phyloP scores from a whole-genome alignment of 2,113 vertebrate species.

The Tragelaphus scriptus region DNA sequence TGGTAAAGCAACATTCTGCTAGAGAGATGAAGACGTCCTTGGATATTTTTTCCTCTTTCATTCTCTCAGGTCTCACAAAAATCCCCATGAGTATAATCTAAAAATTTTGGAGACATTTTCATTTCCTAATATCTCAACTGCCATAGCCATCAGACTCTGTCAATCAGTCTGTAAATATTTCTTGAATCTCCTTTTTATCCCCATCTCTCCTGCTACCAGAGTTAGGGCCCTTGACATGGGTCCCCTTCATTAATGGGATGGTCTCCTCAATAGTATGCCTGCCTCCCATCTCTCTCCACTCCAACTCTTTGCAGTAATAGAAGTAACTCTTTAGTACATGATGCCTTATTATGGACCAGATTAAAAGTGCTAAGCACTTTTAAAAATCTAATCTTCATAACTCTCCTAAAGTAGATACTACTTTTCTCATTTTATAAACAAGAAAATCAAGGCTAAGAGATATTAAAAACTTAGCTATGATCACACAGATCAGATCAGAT shows the following conservation, averaged over 20 bases:
- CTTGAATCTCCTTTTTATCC: background rate
- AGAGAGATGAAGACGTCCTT: background rate
- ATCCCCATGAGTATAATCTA: background rate
- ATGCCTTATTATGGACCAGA: background rate
- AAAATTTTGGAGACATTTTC: background rate
- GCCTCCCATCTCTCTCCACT: background rate
- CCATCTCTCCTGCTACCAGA: background rate
- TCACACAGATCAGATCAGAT: background rate
- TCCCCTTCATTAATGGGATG: too few relatives aligned
- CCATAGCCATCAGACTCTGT: background rate
- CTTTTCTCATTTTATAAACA: background rate
- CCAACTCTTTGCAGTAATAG: background rate
- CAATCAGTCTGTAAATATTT: background rate
- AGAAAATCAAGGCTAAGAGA: background rate
- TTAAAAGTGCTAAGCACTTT: background rate
- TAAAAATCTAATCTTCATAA: background rate
- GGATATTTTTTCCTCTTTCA: background rate
- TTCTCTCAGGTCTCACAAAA: background rate
- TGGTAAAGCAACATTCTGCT: background rate
- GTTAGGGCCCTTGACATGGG: background rate
- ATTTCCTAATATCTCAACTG: background rate
- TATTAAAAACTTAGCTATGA: background rate
- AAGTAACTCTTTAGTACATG: background rate
- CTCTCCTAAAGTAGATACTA: background rate
- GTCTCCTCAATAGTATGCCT: background rate